Conservation (phyloP, 2,113 vertebrate genomes). For the Aspidoscelis tigris region DNA sequence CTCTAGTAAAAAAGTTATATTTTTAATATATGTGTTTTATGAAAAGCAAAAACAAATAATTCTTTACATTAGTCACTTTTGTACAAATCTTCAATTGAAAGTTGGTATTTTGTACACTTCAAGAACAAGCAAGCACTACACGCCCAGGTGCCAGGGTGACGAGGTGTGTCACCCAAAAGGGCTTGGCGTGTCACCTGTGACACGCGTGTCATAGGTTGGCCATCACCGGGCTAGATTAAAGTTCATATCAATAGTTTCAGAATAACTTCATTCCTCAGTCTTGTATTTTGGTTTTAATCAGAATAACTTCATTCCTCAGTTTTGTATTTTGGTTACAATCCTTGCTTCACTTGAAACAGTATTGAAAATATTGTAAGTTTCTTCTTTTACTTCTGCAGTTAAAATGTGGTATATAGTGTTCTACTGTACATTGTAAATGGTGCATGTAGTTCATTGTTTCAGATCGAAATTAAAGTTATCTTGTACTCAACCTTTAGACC, state of each 20-base stretch:
- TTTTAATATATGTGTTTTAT: too few relatives aligned
- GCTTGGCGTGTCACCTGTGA: too few relatives aligned
- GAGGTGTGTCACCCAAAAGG: too few relatives aligned
- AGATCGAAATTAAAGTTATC: background rate
- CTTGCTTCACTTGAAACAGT: background rate
- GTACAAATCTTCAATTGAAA: too few relatives aligned
- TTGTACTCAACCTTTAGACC: too few relatives aligned
- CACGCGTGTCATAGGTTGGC: too few relatives aligned
- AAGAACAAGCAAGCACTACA: too few relatives aligned
- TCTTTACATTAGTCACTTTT: too few relatives aligned
- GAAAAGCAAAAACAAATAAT: too few relatives aligned
- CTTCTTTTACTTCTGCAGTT: background rate
- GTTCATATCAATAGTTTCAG: background rate
- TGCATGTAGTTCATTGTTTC: background rate
- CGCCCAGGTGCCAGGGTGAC: too few relatives aligned
- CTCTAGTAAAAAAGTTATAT: too few relatives aligned
- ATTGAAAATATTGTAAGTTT: constrained; percentile 1
- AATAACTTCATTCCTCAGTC: background rate
- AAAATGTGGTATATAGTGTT: background rate
- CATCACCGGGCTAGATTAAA: background rate
- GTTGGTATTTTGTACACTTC: too few relatives aligned
- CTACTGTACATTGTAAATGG: background rate
- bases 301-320: background rate
- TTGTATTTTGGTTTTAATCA: background rate
- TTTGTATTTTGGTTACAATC: background rate